Evolutionary conservation across 2,797 vertebrate genomes (phyloP).

Genomic region (Neoniphon sammara): DNA sequence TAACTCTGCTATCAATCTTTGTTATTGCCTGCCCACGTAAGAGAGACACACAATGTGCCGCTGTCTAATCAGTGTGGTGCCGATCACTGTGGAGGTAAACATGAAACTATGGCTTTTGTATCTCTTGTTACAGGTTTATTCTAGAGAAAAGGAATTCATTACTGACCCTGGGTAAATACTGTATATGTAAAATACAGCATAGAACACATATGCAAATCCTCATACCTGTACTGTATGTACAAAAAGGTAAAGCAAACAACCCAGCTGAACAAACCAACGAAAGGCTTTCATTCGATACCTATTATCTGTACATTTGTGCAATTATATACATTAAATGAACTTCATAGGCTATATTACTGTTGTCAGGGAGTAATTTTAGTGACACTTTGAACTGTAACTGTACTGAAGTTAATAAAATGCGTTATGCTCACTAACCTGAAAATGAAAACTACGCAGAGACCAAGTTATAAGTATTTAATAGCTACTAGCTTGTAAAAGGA

Average conservation of each 20-base stretch:
- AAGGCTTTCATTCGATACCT: no score
- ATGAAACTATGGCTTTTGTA: constrained; percentile 55
- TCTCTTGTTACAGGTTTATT: constrained; percentile 31
- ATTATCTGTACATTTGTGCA: no score
- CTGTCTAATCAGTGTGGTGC: constrained; percentile 72
- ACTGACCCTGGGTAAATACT: constrained; percentile 16
- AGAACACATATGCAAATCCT: not conserved
- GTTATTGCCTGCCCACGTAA: constrained; percentile 76
- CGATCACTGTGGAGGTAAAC: constrained; percentile 59
- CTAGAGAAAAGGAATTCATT: constrained; percentile 32
- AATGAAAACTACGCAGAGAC: not conserved
- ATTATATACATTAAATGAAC: no score
- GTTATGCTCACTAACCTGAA: not conserved
- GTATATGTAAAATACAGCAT: not conserved
- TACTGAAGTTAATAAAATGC: no score
- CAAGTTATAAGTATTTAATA: not conserved
- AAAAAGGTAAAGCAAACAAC: no score
- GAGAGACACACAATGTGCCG: constrained; percentile 66
- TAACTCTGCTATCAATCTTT: constrained; percentile 81
- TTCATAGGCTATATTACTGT: no score
- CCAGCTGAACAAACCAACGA: no score
- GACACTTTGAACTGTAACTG: no score
- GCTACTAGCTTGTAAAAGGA: constrained; percentile 13
- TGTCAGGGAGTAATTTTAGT: no score
- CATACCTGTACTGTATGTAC: no score